phyloP scores from a whole-genome alignment of 2,113 vertebrate species.

The Zosterops lateralis region DNA sequence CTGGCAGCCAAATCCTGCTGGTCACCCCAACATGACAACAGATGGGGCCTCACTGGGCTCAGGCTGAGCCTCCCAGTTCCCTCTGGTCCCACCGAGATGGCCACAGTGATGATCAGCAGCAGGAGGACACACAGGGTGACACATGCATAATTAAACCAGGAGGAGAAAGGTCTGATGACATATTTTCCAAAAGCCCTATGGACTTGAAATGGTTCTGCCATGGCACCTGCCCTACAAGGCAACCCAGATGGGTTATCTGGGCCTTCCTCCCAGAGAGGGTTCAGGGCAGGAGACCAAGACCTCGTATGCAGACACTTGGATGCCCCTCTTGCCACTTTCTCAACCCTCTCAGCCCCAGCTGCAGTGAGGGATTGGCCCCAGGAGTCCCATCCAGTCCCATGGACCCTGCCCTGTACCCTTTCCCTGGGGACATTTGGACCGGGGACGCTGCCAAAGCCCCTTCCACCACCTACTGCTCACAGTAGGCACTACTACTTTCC shows the following conservation, averaged over 20 bases:
- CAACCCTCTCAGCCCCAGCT: fast-evolving
- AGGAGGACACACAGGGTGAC: neutral
- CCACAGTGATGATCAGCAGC: fast-evolving
- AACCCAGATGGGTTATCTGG: neutral
- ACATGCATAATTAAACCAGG: fast-evolving
- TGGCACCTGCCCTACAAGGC: neutral
- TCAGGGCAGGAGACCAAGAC: neutral
- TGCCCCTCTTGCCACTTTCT: fast-evolving
- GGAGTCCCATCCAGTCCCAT: fast-evolving
- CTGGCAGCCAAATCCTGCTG: neutral
- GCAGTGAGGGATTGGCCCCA: neutral
- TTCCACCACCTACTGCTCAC: neutral
- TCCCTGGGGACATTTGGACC: neutral
- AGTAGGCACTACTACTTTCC: neutral
- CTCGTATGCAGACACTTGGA: fast-evolving
- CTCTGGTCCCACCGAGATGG: neutral
- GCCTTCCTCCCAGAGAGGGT: neutral
- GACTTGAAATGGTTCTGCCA: neutral
- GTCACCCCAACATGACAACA: fast-evolving
- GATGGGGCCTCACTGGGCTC: fast-evolving
- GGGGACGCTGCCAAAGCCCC: neutral
- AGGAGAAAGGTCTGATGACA: neutral
- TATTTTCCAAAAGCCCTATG: neutral
- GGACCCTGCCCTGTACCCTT: neutral
- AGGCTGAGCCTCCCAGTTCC: fast-evolving